Percentiles rank a stretch among this genome's conserved stretches.
phyloP scores from a whole-genome alignment of 2,113 vertebrate species.

The Motacilla alba region DNA sequence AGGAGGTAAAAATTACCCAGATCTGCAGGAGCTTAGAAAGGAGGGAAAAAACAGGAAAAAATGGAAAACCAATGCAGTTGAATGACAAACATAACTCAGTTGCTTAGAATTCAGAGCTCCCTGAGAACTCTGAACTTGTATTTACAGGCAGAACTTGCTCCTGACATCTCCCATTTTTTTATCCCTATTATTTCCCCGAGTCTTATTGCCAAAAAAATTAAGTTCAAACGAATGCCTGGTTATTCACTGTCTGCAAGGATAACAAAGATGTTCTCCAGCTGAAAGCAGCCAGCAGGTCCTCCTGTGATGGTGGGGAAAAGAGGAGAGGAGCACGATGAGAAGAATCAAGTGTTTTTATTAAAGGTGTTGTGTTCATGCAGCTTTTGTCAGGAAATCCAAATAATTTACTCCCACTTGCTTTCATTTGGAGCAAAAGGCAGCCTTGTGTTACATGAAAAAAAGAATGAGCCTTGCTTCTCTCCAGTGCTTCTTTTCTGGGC shows the following conservation, averaged over 20 bases:
- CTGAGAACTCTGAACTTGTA: background rate
- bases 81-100: background rate
- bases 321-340: background rate
- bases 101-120: background rate
- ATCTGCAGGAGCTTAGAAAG: background rate
- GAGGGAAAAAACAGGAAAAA: background rate
- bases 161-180: background rate
- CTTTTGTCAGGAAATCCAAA: slow-evolving; percentile 9
- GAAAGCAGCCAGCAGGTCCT: background rate
- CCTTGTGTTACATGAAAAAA: background rate
- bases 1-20: background rate
- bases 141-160: background rate
- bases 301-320: background rate
- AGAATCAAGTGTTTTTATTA: background rate
- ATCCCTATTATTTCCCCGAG: background rate
- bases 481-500: background rate
- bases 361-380: background rate
- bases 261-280: background rate
- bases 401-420: slow-evolving; percentile 1
- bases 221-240: background rate
- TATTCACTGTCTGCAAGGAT: background rate
- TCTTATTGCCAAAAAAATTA: background rate
- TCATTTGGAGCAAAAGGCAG: background rate
- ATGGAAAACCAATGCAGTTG: background rate
- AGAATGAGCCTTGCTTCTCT: background rate